A percentile compares a stretch with the other conserved stretches of the same genome.
Conservation (phyloP, 2,113 vertebrate genomes). For the Alces alces region DNA sequence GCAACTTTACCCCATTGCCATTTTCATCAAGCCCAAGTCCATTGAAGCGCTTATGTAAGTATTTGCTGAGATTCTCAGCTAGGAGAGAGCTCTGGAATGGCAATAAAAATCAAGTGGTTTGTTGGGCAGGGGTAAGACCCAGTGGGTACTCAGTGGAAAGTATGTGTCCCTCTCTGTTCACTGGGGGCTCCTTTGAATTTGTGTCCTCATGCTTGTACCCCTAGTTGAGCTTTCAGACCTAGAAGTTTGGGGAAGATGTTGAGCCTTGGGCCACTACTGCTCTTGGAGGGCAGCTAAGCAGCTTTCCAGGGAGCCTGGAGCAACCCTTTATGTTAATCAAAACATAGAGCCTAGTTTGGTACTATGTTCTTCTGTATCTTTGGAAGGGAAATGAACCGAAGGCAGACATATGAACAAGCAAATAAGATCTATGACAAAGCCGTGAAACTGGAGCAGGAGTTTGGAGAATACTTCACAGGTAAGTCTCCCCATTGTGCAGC, state of each 20-base stretch:
- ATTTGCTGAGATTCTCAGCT: not conserved
- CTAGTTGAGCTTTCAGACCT: not conserved
- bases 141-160: not conserved
- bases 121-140: not conserved
- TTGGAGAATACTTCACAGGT: conserved; percentile 99
- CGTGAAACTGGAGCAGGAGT: conserved; percentile 98
- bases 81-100: not conserved
- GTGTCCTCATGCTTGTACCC: rapidly evolving
- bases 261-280: not conserved
- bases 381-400: conserved; percentile 97
- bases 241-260: not conserved
- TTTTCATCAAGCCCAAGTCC: conserved; percentile 99
- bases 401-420: conserved; percentile 98
- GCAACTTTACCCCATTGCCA: conserved; percentile 97
- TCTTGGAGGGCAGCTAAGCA: not conserved
- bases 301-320: not conserved
- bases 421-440: conserved; percentile 99
- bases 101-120: not conserved
- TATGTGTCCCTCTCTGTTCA: not conserved
- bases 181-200: not conserved
- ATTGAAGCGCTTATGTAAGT: conserved; percentile 98
- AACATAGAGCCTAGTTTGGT: not conserved
- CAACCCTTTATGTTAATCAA: not conserved
- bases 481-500: conserved; percentile 5
- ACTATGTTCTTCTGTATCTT: not conserved